Base-by-base conservation (phyloP, 2,888 invertebrate genomes). In the Lasioglossum morio region DNA sequence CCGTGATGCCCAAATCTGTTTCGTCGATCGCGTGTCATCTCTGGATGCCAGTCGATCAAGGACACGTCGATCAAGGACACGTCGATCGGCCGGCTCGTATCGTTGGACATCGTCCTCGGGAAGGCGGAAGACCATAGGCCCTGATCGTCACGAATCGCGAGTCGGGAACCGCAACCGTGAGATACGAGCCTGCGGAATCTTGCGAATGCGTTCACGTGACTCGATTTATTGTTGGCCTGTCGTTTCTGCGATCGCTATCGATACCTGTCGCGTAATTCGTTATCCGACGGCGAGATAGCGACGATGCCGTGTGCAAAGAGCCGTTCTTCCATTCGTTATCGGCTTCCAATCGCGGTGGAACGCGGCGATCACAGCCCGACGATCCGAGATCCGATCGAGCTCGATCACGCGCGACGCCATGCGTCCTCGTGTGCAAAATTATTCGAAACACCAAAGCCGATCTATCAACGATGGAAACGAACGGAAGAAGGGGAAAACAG, bases 261-360 rank as follows among this genome's bases (percentile, higher is more conserved):
- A 37, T 34, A 30, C 16, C 27, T n/a, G 30, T 2, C 69, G 34
- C 34, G 77, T 23, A 66, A 30, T 19, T 66, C 37, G 57, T 57
- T 88, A 87, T 88, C 88, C 63, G 66, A 79, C 69, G 46, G 40
- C 8, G 43, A 77, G 81, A 80, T 89, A 86, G 8, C 63, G 19
- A 30, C 23, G 23, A 89, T 82, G 84, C 79, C 87, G 87, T 89
- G 88, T 85, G 88, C 88, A 89, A 87, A 89, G 74, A 30, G 43
- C 74, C 30, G 77, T 74, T 66, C 46, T 40, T 79, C 10, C 43
- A 27, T 48, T 43, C 27, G 53, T 72, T 77, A 77, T 83, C 74
- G 57, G 27, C 48, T 8, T 53, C 23, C 0, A 8, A 14, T 37
- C 63, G 16, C 0, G 63, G 12, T 19, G 7, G 37, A 69, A 12